Evolutionary conservation across 2,113 vertebrate genomes (phyloP), one percentile per base, ranked within the genome.

Genomic region (Ceyx cyanopectus): DNA sequence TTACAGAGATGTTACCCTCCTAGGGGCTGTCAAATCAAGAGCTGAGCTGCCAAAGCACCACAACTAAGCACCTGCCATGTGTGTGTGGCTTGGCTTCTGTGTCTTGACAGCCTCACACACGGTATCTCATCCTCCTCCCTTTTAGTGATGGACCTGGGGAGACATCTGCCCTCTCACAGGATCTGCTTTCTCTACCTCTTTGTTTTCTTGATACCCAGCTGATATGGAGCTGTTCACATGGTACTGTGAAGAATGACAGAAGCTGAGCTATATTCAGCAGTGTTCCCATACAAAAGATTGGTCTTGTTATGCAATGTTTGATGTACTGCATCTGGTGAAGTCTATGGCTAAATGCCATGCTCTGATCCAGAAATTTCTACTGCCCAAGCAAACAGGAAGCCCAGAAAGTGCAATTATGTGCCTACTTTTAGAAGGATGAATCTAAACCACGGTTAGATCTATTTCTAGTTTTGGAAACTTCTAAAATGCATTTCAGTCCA

Each of bases 301-400:
- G 74, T 89, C 74, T 77, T 48, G 37, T 70, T 81, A 85, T 60
- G 74, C 85, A 80, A 34, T 4, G 22, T 34, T 56, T 62, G 56
- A 76, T 82, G n/a, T 73, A 26, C 70, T 87, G 32, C 63, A 70
- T 58, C 48, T 69, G 50, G 54, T 76, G 50, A 93, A 54, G 45
- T 68, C 54, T 4, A 3, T 19, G 48, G 75, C 75, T 79, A 79
- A 82, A 83, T 73, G 87, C 86, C 54, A 48, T 20, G 50, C 27
- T 94, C 56, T 53, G 41, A 60, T 66, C 66, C 70, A 95, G 78
- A 94, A 61, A 76, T 48, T 79, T 81, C 84, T 90, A 48, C 40
- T 80, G 58, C 86, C 80, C 45, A 24, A 92, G 53, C 65, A 93
- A 92, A 88, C 37, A 73, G 63, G 75, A 92, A 94, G 58, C n/a